Evolutionary conservation across 2,113 vertebrate genomes (phyloP), one percentile per base, ranked within the genome.

Genomic region (Glaucidium brasilianum): DNA sequence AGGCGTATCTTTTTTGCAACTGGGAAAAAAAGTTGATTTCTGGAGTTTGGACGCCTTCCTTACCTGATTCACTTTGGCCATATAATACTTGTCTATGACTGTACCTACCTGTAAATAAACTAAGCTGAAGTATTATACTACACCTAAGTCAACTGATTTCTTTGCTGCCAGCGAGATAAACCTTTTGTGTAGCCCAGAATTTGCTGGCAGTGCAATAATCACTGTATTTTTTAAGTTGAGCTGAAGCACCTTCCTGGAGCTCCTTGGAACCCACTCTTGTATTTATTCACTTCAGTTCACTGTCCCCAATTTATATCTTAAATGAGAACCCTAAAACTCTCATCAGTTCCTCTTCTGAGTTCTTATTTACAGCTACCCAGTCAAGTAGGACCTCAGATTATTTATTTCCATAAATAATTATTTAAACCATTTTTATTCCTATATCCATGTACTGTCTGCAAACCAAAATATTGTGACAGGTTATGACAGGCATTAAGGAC

Each of bases 381-480:
- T 4, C 45, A 73, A 50, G 15, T 30, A 59, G 26, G 29, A 75
- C 5, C 34, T 21, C 22, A 29, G 19, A n/a, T 5, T 32, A 58
- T 25, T 91, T 83, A 30, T 60, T 76, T 67, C 30, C 67, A 11
- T 43, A 77, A 85, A 50, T 62, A 49, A 29, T 43, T 69, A 52
- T 69, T 93, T 43, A 34, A 85, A 37, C 2, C 1, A 13, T 32
- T 81, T 75, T 63, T 58, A 52, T 74, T 69, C 35, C 19, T 85
- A 7, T 53, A 17, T 32, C 41, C 11, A 7, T 0, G 0, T 53
- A 27, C 10, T 58, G 6, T 88, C 56, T 79, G 19, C 32, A 74
- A 89, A 63, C 10, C 5, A 47, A 86, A 84, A 52, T 63, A 85
- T 8, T 0, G 0, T 71, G 21, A 41, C 52, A 50, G 4, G 10